Conservation (phyloP, 1,140 invertebrate species). For the Heliothis virescens region DNA sequence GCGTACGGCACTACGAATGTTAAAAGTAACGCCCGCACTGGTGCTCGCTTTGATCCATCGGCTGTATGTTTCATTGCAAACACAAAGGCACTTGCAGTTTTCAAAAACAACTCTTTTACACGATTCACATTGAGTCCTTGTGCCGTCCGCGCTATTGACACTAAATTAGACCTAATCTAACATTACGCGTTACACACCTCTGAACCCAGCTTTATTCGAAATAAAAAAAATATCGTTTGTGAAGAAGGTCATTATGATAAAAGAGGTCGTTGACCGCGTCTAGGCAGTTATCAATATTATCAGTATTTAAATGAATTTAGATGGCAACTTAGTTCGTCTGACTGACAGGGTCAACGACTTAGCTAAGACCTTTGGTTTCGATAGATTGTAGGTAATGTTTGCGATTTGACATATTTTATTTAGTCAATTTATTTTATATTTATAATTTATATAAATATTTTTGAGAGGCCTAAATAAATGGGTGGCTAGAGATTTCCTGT, state of each 20-base stretch:
- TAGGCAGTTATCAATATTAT: constrained; percentile 49
- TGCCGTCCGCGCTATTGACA: neutral
- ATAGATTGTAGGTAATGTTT: neutral
- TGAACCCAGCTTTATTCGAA: neutral
- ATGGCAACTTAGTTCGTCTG: constrained; percentile 36
- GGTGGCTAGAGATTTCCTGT: too few relatives aligned
- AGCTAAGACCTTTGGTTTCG: constrained; percentile 2
- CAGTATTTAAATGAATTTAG: constrained; percentile 48
- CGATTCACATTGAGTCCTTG: too few relatives aligned
- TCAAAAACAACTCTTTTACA: too few relatives aligned
- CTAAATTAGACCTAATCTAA: too few relatives aligned
- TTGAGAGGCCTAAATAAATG: too few relatives aligned
- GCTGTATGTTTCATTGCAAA: too few relatives aligned
- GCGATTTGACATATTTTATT: neutral
- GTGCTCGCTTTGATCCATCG: too few relatives aligned
- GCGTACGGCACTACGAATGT: too few relatives aligned
- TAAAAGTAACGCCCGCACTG: too few relatives aligned
- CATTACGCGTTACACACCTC: too few relatives aligned
- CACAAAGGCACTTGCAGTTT: too few relatives aligned
- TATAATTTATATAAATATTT: too few relatives aligned
- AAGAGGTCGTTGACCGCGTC: constrained; percentile 41
- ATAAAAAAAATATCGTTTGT: constrained; percentile 17
- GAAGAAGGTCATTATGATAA: constrained; percentile 34
- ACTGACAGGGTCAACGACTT: constrained; percentile 20
- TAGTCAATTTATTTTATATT: neutral